Conservation (phyloP, 1,140 invertebrate genomes). For the Trichoplusia ni region DNA sequence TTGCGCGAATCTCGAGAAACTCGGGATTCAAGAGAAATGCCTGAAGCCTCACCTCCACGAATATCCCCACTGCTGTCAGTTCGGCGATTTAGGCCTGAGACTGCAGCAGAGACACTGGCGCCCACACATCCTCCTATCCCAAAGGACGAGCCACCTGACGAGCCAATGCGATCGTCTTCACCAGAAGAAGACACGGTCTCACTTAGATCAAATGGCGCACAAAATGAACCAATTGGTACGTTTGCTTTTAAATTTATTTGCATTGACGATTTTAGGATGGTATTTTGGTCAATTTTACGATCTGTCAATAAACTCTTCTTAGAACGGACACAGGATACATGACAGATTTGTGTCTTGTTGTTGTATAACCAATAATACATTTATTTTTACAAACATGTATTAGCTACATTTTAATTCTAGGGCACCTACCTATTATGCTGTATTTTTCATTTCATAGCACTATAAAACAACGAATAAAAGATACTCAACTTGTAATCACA, state of each 20-base stretch:
- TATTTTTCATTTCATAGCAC: too few species aligned
- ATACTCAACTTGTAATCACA: background rate
- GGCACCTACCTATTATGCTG: too few species aligned
- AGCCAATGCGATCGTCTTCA: constrained; percentile 74
- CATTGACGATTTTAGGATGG: too few species aligned
- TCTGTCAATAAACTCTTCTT: too few species aligned
- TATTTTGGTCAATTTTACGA: too few species aligned
- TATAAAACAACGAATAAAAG: background rate
- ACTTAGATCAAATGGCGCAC: constrained; percentile 78
- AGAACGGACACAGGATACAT: too few species aligned
- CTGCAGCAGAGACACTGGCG: constrained; percentile 61
- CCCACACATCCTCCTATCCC: constrained; percentile 72
- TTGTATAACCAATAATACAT: too few species aligned
- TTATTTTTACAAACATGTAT: too few species aligned
- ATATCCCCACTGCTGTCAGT: constrained; percentile 77
- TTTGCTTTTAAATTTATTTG: too few species aligned
- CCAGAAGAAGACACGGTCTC: constrained; percentile 78
- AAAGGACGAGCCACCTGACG: constrained; percentile 80
- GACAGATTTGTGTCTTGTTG: too few species aligned
- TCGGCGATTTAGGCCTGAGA: constrained; percentile 72
- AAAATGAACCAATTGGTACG: constrained; percentile 79
- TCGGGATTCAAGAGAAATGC: constrained; percentile 61
- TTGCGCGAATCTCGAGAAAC: constrained; percentile 57
- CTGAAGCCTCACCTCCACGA: constrained; percentile 76
- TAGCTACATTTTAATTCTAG: too few species aligned